Evolutionary conservation across 1,140 invertebrate genomes (phyloP).

Genomic region (Alviniconcha marisindica): DNA sequence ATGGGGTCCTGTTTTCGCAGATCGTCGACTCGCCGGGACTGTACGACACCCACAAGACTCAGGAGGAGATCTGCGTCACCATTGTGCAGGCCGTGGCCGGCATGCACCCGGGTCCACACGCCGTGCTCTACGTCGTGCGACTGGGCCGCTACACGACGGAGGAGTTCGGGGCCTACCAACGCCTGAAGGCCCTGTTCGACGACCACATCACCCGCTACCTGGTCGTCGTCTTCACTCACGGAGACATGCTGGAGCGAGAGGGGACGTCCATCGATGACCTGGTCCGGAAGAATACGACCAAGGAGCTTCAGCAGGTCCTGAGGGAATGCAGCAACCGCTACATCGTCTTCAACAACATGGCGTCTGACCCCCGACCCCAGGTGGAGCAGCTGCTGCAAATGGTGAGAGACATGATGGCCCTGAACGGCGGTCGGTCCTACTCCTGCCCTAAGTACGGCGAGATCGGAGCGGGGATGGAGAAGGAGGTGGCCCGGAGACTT

Average conservation of each 20-base stretch:
- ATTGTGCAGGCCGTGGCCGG: constrained; percentile 42
- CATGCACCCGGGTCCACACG: constrained; percentile 43
- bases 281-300: neutral
- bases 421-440: constrained; percentile 31
- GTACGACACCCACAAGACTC: constrained; percentile 7
- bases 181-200: constrained; percentile 39
- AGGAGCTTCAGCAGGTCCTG: constrained; percentile 14
- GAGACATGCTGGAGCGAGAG: constrained; percentile 32
- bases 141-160: constrained; percentile 40
- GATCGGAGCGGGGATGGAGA: constrained; percentile 23
- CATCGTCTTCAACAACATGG: constrained; percentile 34
- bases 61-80: constrained; percentile 30
- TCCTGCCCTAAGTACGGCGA: constrained; percentile 17
- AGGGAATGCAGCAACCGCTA: constrained; percentile 20
- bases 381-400: constrained; percentile 14
- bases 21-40: constrained; percentile 27
- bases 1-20: too few relatives aligned
- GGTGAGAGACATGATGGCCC: neutral
- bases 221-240: constrained; percentile 41
- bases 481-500: neutral
- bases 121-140: constrained; percentile 37
- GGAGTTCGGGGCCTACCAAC: constrained; percentile 38
- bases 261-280: neutral
- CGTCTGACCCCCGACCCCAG: neutral
- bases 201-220: constrained; percentile 33